Evolutionary conservation across 35 echinoderm and acorn worm species (phyloP).

Genomic region (Hemicentrotus pulcherrimus): DNA sequence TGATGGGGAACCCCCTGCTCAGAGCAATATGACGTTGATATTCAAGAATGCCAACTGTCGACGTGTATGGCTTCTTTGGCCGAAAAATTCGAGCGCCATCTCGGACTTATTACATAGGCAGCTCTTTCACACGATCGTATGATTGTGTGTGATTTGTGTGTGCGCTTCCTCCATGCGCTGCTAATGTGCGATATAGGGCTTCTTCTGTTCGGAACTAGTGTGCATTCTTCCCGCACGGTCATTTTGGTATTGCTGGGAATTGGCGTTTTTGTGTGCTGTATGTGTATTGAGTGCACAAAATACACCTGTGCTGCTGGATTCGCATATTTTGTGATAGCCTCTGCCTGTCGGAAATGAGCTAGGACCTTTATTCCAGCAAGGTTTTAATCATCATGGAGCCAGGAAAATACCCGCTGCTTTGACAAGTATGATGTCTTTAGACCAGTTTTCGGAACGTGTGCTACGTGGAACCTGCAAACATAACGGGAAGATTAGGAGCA

Average conservation of each 20-base stretch:
- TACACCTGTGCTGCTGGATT: constrained; percentile 6
- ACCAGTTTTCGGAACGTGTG: constrained; percentile 15
- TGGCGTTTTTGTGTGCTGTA: not conserved
- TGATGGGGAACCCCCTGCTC: not conserved
- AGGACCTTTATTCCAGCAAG: not conserved
- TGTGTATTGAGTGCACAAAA: not conserved
- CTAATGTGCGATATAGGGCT: not conserved
- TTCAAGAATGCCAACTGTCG: not conserved
- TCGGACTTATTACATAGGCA: not conserved
- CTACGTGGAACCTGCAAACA: constrained; percentile 22
- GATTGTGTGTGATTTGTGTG: not conserved
- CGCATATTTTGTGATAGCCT: not conserved
- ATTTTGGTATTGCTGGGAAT: not conserved
- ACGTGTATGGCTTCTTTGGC: constrained; percentile 15
- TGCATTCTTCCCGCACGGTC: not conserved
- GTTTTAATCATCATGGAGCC: not conserved
- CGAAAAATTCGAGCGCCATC: not conserved
- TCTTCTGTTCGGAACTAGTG: not conserved
- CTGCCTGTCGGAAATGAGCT: not conserved
- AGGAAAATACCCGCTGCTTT: not conserved
- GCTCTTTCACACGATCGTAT: not conserved
- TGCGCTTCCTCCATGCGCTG: not conserved
- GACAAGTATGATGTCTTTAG: not conserved
- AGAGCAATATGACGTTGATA: not conserved
- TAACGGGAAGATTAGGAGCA: constrained; percentile 24